Percentiles rank a stretch among this genome's conserved stretches.
phyloP scores from a whole-genome alignment of 2,797 vertebrate species.

The Hybognathus amarus region DNA sequence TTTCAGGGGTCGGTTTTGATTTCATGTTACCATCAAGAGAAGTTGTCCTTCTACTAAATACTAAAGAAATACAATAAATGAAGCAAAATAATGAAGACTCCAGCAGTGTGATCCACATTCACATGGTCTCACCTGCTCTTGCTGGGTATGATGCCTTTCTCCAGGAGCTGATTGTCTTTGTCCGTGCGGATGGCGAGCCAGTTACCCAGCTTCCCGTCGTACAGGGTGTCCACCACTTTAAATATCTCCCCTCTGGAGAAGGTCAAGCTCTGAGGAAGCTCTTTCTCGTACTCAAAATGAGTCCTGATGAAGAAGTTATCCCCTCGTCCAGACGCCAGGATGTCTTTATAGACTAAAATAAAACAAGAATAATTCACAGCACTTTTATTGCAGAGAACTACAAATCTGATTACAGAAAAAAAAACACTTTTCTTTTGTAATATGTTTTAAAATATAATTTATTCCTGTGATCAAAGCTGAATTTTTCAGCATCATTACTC shows the following conservation, averaged over 20 bases:
- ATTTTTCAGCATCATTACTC: not conserved
- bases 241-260: constrained; percentile 92
- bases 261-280: constrained; percentile 87
- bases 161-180: constrained; percentile 85
- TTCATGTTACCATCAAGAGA: not conserved
- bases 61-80: not conserved
- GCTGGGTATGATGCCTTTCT: constrained; percentile 96
- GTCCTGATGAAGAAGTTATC: constrained; percentile 97
- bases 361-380: not conserved
- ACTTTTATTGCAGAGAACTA: not conserved
- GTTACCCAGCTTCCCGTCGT: constrained; percentile 94
- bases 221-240: constrained; percentile 94
- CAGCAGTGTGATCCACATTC: not conserved
- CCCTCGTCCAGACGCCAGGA: constrained; percentile 91
- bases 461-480: no score
- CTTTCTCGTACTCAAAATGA: constrained; percentile 97
- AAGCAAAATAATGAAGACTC: not conserved
- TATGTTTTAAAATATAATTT: not conserved
- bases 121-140: constrained; percentile 87
- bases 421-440: not conserved
- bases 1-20: not conserved
- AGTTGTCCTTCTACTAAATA: not conserved
- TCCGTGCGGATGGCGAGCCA: constrained; percentile 92
- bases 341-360: constrained; percentile 90
- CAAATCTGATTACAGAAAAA: not conserved